phyloP scores from a whole-genome alignment of 1,140 invertebrate genomes.

The Drosophila novamexicana region DNA sequence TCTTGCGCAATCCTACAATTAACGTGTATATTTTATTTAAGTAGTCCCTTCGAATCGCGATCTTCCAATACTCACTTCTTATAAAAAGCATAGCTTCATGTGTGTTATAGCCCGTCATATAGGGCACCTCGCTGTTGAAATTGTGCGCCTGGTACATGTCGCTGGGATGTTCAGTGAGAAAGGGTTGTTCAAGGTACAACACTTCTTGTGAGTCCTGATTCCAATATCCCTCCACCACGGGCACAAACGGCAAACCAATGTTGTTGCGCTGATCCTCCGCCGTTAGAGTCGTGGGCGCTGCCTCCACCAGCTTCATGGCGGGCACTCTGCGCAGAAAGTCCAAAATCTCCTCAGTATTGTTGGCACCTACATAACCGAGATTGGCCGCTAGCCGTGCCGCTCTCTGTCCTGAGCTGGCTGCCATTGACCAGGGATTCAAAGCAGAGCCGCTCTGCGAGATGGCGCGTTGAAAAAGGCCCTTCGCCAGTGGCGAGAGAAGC shows the following conservation, averaged over 20 bases:
- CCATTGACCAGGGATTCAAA: conserved; percentile 80
- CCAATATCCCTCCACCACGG: conserved; percentile 83
- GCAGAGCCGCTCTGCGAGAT: conserved; percentile 89
- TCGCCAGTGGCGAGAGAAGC: conserved; percentile 85
- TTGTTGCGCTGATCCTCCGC: conserved; percentile 85
- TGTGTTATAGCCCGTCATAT: conserved; percentile 86
- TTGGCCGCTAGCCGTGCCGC: conserved; percentile 66
- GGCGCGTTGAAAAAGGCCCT: conserved; percentile 87
- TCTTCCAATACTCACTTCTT: conserved; percentile 77
- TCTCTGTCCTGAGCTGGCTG: conserved; percentile 50
- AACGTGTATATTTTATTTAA: neutral
- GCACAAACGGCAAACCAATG: conserved; percentile 86
- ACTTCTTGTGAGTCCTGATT: conserved; percentile 57
- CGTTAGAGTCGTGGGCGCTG: conserved; percentile 84
- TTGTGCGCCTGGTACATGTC: conserved; percentile 85
- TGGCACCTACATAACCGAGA: conserved; percentile 70
- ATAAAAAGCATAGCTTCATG: conserved; percentile 86
- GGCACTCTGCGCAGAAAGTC: conserved; percentile 69
- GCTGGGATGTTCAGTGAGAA: conserved; percentile 86
- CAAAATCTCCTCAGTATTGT: conserved; percentile 62
- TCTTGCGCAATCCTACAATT: conserved; percentile 85
- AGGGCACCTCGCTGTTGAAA: conserved; percentile 85
- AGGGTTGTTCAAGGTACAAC: conserved; percentile 83
- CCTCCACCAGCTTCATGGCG: conserved; percentile 84
- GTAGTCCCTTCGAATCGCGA: neutral